Conservation (phyloP, 2,888 invertebrate species). For the Pherbina coryleti region DNA sequence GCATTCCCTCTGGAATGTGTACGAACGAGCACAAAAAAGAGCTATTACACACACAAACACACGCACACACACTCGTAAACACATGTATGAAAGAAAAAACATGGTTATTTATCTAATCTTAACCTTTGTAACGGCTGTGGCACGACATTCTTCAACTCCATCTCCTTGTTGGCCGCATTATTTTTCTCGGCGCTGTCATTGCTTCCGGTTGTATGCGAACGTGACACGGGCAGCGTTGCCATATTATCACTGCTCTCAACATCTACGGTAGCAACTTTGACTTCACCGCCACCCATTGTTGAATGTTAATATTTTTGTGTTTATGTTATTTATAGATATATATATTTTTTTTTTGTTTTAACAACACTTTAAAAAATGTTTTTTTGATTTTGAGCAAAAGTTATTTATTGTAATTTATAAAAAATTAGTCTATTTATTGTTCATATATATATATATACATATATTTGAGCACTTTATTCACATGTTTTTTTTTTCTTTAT, state of each 20-base stretch:
- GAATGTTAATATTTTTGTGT: neutral
- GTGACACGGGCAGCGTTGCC: constrained; percentile 88
- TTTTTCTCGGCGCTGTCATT: constrained; percentile 84
- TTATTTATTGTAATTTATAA: neutral
- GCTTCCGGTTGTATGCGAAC: constrained; percentile 78
- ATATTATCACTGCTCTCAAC: constrained; percentile 89
- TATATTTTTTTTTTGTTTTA: neutral
- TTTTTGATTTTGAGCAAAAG: constrained; percentile 18
- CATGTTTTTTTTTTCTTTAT: constrained; percentile 25
- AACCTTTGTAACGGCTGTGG: constrained; percentile 89
- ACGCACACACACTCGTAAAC: neutral
- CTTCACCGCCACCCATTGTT: constrained; percentile 78
- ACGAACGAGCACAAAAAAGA: neutral
- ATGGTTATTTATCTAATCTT: constrained; percentile 48
- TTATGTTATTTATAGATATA: constrained; percentile 15
- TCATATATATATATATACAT: too few species aligned
- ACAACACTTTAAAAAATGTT: neutral
- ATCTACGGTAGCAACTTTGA: constrained; percentile 91
- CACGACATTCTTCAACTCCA: constrained; percentile 88
- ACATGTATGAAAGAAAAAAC: neutral
- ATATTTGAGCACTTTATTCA: constrained; percentile 18
- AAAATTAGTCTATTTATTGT: too few species aligned
- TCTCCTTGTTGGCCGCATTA: constrained; percentile 86
- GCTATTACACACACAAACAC: neutral
- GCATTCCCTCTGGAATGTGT: neutral